These are phyloP conservation scores for Chunga burmeisteri DNA, from an alignment of 2,113 vertebrate genomes.

Conservation along the genomic window DNA sequence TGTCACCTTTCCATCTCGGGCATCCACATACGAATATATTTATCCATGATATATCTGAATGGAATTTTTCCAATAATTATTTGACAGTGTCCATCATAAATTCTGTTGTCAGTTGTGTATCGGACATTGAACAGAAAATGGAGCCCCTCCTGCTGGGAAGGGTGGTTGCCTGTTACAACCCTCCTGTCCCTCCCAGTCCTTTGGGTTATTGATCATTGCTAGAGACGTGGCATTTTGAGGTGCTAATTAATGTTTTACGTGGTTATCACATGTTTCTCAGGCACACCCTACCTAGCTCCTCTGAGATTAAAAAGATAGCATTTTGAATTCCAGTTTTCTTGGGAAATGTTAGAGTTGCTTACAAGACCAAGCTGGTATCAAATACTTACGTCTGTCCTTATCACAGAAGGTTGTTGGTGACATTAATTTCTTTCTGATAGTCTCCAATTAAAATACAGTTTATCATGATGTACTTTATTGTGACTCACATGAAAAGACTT, in stretches of 20 bases:
- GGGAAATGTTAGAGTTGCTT: not conserved
- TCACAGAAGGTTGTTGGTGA: not conserved
- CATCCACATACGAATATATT: not conserved
- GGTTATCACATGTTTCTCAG: not conserved
- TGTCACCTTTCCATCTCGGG: not conserved
- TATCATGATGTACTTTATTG: not conserved
- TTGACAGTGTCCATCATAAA: not conserved
- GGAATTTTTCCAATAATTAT: not conserved
- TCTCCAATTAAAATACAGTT: conserved; percentile 25
- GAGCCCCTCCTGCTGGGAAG: not conserved
- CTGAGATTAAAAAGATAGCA: not conserved
- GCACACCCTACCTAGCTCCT: not conserved
- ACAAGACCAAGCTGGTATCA: not conserved
- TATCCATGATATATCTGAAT: not conserved
- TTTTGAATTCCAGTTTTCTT: not conserved
- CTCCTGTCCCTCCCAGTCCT: not conserved
- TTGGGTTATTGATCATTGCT: not conserved
- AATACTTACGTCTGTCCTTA: not conserved
- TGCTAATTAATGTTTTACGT: not conserved
- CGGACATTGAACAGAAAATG: not conserved
- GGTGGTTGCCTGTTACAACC: not conserved
- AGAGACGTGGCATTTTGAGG: not conserved
- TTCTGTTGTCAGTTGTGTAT: not conserved
- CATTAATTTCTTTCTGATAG: conserved; percentile 23
- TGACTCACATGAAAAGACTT: not conserved